phyloP scores from a whole-genome alignment of 2,888 invertebrate species.

The Nemotelus nigrinus region DNA sequence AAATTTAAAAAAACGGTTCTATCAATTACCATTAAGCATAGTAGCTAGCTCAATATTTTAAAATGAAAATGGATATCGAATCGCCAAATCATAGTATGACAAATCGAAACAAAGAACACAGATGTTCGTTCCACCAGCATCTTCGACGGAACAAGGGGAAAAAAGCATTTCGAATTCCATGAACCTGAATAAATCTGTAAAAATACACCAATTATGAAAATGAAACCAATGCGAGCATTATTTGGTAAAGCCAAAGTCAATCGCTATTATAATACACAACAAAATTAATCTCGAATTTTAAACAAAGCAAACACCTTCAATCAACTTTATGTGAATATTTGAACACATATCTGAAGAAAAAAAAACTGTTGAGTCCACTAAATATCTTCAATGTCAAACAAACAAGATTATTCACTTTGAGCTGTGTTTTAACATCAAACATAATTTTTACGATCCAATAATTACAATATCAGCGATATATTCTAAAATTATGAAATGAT shows the following conservation, averaged over 20 bases:
- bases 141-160: too few relatives aligned
- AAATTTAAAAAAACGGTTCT: slow-evolving; percentile 19
- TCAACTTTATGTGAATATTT: neutral
- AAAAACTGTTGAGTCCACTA: neutral
- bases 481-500: slow-evolving; percentile 12
- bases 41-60: slow-evolving; percentile 39
- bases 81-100: neutral
- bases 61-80: slow-evolving; percentile 6
- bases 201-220: too few relatives aligned
- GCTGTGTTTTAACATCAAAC: slow-evolving; percentile 27
- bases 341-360: neutral
- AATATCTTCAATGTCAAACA: neutral
- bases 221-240: too few relatives aligned
- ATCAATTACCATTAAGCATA: slow-evolving; percentile 19
- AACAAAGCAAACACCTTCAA: neutral
- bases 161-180: neutral
- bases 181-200: neutral
- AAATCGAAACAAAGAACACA: neutral
- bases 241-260: too few relatives aligned
- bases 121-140: neutral
- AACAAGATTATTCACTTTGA: slow-evolving; percentile 14
- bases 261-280: neutral
- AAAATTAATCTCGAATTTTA: neutral
- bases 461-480: slow-evolving; percentile 4
- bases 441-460: neutral